These are phyloP conservation scores for Acestrorhynchus altus DNA, from an alignment of 2,797 vertebrate genomes.

Conservation along the genomic window DNA sequence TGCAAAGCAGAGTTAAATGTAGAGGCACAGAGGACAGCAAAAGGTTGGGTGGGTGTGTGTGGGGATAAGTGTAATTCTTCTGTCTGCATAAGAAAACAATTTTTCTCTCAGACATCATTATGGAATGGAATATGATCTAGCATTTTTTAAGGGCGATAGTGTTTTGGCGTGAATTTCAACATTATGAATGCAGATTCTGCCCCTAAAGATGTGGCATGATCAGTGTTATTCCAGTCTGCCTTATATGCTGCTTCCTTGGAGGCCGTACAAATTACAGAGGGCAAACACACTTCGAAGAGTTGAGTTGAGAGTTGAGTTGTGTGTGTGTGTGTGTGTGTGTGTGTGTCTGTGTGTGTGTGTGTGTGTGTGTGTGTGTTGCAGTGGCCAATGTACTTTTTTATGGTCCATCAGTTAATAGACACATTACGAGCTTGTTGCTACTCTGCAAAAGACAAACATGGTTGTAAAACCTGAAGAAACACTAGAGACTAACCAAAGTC, in stretches of 20 bases:
- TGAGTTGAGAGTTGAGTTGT: slow-evolving; percentile 10
- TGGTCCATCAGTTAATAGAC: neutral
- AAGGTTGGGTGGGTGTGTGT: neutral
- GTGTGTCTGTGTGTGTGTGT: slow-evolving; percentile 7
- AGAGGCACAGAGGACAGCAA: slow-evolving; percentile 23
- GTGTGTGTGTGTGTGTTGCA: slow-evolving; percentile 7
- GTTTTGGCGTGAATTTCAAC: slow-evolving; percentile 13
- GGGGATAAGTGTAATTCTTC: slow-evolving; percentile 26
- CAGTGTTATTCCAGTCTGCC: slow-evolving; percentile 22
- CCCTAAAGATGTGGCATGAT: slow-evolving; percentile 37
- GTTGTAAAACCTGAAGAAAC: neutral
- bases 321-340: slow-evolving; percentile 20
- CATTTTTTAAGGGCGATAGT: slow-evolving; percentile 36
- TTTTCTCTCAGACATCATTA: slow-evolving; percentile 25
- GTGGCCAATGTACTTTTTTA: slow-evolving; percentile 14
- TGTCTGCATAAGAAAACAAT: slow-evolving; percentile 13
- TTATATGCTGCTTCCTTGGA: neutral
- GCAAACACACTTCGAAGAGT: slow-evolving; percentile 3
- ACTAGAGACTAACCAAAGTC: slow-evolving; percentile 1
- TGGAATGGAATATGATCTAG: slow-evolving; percentile 22
- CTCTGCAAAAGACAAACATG: neutral
- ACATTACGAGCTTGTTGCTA: neutral
- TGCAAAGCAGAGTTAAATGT: slow-evolving; percentile 23
- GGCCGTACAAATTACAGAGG: slow-evolving; percentile 26
- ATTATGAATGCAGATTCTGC: slow-evolving; percentile 37